Conservation (phyloP, 2,888 invertebrate genomes). For the Notocelia uddmanniana region DNA sequence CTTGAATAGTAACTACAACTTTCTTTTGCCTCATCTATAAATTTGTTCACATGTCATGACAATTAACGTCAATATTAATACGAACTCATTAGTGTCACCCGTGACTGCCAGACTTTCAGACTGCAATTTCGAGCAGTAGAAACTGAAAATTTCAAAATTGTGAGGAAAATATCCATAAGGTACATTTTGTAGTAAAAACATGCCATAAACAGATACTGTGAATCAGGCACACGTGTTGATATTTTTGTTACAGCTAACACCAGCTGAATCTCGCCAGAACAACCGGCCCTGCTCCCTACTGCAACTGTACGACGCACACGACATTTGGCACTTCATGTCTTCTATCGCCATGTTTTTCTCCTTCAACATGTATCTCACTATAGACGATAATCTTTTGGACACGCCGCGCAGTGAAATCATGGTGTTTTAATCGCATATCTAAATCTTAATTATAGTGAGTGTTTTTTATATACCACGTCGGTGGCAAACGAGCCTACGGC, state of each 20-base stretch:
- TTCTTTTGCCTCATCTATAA: no score
- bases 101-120: no score
- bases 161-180: no score
- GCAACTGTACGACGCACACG: conserved; percentile 93
- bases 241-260: conserved; percentile 75
- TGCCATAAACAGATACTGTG: no score
- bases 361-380: conserved; percentile 92
- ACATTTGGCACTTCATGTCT: conserved; percentile 95
- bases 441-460: neutral
- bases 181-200: no score
- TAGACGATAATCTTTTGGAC: conserved; percentile 88
- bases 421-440: conserved; percentile 65
- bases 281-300: conserved; percentile 90
- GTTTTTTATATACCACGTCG: neutral
- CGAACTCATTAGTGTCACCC: no score
- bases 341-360: conserved; percentile 94
- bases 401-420: conserved; percentile 68
- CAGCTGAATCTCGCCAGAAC: conserved; percentile 91
- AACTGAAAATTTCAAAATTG: no score
- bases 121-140: no score
- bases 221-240: no score
- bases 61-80: no score
- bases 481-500: neutral
- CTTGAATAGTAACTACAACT: no score
- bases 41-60: no score